Evolutionary conservation across 1,140 invertebrate genomes (phyloP).

Genomic region (Myzus persicae): DNA sequence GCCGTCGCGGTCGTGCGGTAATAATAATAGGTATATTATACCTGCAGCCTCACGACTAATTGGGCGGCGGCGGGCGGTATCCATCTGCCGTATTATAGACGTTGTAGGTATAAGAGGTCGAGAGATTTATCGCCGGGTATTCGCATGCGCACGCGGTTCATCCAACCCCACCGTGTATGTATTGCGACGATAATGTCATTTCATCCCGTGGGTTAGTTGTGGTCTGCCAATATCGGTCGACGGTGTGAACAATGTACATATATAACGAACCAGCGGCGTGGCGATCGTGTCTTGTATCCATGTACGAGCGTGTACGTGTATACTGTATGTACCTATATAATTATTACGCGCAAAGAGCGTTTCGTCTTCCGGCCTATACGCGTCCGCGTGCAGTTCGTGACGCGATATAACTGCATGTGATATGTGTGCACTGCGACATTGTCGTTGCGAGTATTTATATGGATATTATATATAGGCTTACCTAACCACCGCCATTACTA

Average conservation of each 20-base stretch:
- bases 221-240: background rate
- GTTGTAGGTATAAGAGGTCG: background rate
- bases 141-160: background rate
- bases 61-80: background rate
- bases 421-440: background rate
- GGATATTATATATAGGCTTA: background rate
- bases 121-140: background rate
- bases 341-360: background rate
- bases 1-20: background rate
- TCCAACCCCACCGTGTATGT: background rate
- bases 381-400: background rate
- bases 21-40: slow-evolving; percentile 4
- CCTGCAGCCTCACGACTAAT: background rate
- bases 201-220: background rate
- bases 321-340: background rate
- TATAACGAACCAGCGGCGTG: background rate
- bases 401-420: background rate
- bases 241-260: background rate
- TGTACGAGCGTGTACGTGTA: background rate
- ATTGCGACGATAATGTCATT: background rate
- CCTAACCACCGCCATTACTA: background rate
- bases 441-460: background rate
- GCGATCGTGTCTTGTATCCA: background rate
- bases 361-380: background rate
- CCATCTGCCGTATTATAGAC: background rate